These are phyloP conservation scores for Mercenaria mercenaria DNA, from an alignment of 1,140 invertebrate species.

Conservation along the genomic window DNA sequence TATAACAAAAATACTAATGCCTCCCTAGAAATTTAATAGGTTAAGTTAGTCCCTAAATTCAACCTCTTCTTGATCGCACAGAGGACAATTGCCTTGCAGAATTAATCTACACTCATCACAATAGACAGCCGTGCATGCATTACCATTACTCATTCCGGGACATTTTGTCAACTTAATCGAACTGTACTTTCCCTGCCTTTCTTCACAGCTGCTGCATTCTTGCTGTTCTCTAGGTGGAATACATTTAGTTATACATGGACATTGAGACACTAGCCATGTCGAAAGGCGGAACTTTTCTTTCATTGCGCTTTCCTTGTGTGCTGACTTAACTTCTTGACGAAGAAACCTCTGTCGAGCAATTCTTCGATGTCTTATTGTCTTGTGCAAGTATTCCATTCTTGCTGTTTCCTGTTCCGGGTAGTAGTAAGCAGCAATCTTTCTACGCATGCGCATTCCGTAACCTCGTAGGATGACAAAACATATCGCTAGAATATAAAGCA, in stretches of 20 bases:
- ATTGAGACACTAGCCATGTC: constrained; percentile 1
- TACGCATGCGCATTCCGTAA: constrained; percentile 50
- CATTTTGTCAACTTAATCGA: not conserved
- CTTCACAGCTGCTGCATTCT: constrained; percentile 42
- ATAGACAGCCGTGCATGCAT: constrained; percentile 11
- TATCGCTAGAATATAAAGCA: constrained; percentile 31
- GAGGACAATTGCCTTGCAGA: constrained; percentile 20
- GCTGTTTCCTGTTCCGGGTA: constrained; percentile 61
- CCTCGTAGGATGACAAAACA: constrained; percentile 37
- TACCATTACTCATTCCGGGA: not conserved
- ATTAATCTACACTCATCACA: constrained; percentile 24
- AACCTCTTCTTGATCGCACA: constrained; percentile 27
- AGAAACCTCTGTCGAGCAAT: constrained; percentile 35
- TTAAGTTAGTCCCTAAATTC: constrained; percentile 26
- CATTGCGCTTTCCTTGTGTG: constrained; percentile 40
- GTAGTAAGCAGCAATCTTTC: constrained; percentile 62
- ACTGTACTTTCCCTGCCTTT: not conserved
- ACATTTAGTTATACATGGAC: constrained; percentile 11
- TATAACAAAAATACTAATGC: too few species aligned
- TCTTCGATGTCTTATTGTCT: constrained; percentile 32
- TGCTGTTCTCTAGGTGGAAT: not conserved
- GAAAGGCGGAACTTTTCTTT: constrained; percentile 37
- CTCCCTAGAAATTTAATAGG: too few species aligned
- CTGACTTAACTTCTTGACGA: constrained; percentile 45
- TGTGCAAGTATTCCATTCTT: constrained; percentile 59